Percentiles rank a stretch among this genome's conserved stretches.
Evolutionary conservation across 2,797 vertebrate species (phyloP).

Genomic region (Hippoglossus hippoglossus): DNA sequence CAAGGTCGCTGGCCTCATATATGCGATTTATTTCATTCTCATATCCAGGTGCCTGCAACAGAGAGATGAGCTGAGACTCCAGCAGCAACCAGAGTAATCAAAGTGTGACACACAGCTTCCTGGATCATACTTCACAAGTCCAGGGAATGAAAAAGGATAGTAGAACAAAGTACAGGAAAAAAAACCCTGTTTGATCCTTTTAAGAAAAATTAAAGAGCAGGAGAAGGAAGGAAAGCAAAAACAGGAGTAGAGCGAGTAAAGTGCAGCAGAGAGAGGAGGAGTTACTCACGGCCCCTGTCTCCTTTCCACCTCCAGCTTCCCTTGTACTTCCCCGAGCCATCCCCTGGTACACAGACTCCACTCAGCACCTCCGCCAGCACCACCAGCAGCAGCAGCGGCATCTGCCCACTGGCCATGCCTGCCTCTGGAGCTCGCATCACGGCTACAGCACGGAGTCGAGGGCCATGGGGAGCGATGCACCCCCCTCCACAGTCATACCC

Average conservation of each 20-base stretch:
- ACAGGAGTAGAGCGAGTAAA: background rate
- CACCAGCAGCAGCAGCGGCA: conserved; percentile 86
- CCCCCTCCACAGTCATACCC: conserved; percentile 54
- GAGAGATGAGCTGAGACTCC: conserved; percentile 59
- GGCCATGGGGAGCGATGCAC: conserved; percentile 42
- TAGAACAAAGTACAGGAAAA: conserved; percentile 7
- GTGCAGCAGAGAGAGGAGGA: conserved; percentile 41
- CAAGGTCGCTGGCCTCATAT: conserved; percentile 59
- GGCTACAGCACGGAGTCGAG: conserved; percentile 54
- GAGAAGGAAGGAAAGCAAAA: conserved; percentile 19
- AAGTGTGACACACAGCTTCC: conserved; percentile 46
- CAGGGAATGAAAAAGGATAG: conserved; percentile 18
- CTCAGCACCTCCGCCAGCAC: conserved; percentile 81
- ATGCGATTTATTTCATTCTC: conserved; percentile 61
- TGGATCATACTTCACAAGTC: conserved; percentile 8
- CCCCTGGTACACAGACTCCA: conserved; percentile 80
- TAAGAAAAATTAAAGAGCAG: conserved; percentile 11
- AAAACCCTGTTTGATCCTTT: conserved; percentile 6
- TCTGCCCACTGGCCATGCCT: conserved; percentile 84
- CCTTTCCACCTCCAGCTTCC: conserved; percentile 94
- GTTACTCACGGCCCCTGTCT: conserved; percentile 94
- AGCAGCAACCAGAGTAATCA: conserved; percentile 54
- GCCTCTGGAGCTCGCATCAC: conserved; percentile 57
- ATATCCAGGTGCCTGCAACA: conserved; percentile 49
- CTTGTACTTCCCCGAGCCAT: conserved; percentile 84